Percentiles rank a stretch among this genome's conserved stretches.
These are phyloP conservation scores for Phenganax stokvisi DNA, from an alignment of 92 coral and sea anemone species.

Conservation along the genomic window DNA sequence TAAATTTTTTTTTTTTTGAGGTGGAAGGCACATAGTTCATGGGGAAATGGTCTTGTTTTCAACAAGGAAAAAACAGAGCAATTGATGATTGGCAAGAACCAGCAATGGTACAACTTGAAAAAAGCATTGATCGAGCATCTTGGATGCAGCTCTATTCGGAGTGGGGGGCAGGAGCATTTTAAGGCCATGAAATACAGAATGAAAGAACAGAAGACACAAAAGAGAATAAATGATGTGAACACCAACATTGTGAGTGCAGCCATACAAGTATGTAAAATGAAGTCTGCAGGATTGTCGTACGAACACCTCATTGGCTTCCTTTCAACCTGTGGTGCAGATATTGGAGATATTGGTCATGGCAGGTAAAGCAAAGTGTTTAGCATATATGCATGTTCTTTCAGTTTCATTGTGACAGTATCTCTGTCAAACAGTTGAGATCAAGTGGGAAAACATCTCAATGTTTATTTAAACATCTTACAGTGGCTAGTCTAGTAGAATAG, in stretches of 20 bases:
- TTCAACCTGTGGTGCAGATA: conserved; percentile 26
- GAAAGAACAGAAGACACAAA: conserved; percentile 16
- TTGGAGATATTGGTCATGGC: conserved; percentile 30
- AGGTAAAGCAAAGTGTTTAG: neutral
- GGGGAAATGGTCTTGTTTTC: conserved; percentile 32
- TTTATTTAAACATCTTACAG: too few species aligned
- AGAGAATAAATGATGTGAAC: conserved; percentile 24
- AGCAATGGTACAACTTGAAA: conserved; percentile 33
- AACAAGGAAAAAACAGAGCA: conserved; percentile 10
- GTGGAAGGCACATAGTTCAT: conserved; percentile 22
- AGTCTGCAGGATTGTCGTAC: conserved; percentile 23
- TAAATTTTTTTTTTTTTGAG: neutral
- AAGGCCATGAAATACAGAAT: conserved; percentile 25
- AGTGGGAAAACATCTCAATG: too few species aligned
- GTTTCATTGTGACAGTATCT: too few species aligned
- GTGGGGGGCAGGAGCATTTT: conserved; percentile 40
- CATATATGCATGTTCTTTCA: too few species aligned
- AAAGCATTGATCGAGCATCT: conserved; percentile 32
- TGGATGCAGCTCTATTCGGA: conserved; percentile 32
- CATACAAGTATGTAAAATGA: conserved; percentile 30
- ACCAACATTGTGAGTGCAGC: conserved; percentile 35
- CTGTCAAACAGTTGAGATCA: too few species aligned
- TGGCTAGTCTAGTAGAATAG: too few species aligned
- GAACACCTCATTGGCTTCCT: conserved; percentile 18
- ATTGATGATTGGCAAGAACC: conserved; percentile 32